Evolutionary conservation across 2,113 vertebrate genomes (phyloP), one percentile per base, ranked within the genome.

Genomic region (Zingel zingel): DNA sequence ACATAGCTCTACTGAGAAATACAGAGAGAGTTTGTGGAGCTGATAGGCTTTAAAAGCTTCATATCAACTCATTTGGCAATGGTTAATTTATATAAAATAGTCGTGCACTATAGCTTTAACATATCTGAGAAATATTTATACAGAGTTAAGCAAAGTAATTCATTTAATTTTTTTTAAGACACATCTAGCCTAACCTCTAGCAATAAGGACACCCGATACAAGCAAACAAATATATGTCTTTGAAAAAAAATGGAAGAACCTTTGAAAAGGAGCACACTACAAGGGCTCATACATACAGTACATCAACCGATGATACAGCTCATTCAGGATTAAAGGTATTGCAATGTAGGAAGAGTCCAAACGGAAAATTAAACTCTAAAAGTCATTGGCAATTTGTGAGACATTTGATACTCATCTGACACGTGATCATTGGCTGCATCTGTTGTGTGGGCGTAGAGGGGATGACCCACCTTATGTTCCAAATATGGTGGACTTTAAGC

Each of bases 391-490:
- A 64, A 61, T 62, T 33, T 48, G 48, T 13, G 66, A 59, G 50
- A 77, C 66, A 79, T 77, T 81, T 75, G 71, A 48, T 74, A 1
- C 14, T 70, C 43, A 36, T 54, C 25, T 54, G 81, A 80, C 84
- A 57, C 48, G 19, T 27, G 80, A 81, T 74, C 63, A 45, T n/a
- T 3, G 0, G 33, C 73, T 59, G 78, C 88, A 79, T 91, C 86
- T 91, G 89, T 51, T 79, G 76, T 6, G 81, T 81, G 77, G 82
- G 81, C 53, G 14, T 43, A 10, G 33, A 1, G 74, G 48, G 36
- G 62, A 45, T 57, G 77, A 79, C 81, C 82, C 3, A 19, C 85
- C 88, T 61, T 81, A 90, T 89, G 87, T 36, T 74, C 4, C 36
- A 63, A 74, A 85, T 80, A 86, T 77, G 79, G 51, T 48, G 54